Base-by-base conservation (phyloP, 2,113 vertebrate species). In the Bathybates hornii region DNA sequence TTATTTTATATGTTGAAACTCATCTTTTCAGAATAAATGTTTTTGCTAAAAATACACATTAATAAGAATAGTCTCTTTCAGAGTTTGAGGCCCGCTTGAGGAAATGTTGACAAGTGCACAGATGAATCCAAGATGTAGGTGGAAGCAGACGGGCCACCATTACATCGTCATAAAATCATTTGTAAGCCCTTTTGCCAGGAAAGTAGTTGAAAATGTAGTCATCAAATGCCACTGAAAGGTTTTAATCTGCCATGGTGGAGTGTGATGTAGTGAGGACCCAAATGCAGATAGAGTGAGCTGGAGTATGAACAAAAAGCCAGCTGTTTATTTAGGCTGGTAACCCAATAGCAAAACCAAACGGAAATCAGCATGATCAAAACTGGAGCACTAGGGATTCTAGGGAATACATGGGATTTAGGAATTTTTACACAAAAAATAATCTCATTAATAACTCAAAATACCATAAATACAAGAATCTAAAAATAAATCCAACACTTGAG, bases 1-100 rank as follows among this genome's bases (percentile, higher is more conserved):
- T 11, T 14, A 52, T 94, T 94, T 95, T 92, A 87, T 89, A 89
- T 85, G 43, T 57, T 54, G 6, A 87, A 61, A 52, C 21, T 73
- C 63, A 53, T 86, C 85, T 81, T 91, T 95, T 90, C 71, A 83
- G 54, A 94, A 94, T 93, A 91, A 95, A 91, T 6, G 32, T 54
- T 68, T 78, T n/a, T 87, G 27, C 13, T 27, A 9, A 82, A 81
- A 85, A 45, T 48, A 9, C 71, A 48, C n/a, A 6, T 73, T 82
- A 27, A 32, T 19, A 50, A 29, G 7, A 32, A 4, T 2, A 29
- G 52, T 73, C 38, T 82, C 76, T 79, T 11, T 85, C 41, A 68
- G 63, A 38, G 63, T 68, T 68, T 68, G 16, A 54, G 63, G 8
- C 45, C 11, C 2, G 1, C 38, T 73, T 73, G 38, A 73, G 21